Percentiles rank a stretch among this genome's conserved stretches.
phyloP scores from a whole-genome alignment of 2,113 vertebrate species.

The Porphyrio hochstetteri region DNA sequence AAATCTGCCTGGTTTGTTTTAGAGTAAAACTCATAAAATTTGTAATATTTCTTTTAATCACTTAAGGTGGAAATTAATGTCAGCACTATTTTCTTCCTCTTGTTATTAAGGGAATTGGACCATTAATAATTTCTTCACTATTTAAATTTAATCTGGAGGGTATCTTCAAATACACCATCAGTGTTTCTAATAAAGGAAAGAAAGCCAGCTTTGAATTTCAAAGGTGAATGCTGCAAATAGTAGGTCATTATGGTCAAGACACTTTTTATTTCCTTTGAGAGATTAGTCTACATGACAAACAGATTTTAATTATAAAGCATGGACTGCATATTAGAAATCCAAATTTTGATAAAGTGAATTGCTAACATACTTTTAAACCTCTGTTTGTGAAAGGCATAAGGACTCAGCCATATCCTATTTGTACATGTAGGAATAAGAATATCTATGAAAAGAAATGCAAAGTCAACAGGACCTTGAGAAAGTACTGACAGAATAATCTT shows the following conservation, averaged over 20 bases:
- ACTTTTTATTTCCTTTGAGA: neutral
- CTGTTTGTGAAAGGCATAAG: neutral
- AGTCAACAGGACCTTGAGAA: slow-evolving; percentile 21
- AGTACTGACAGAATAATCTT: neutral
- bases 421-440: neutral
- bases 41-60: slow-evolving; percentile 14
- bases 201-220: neutral
- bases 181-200: neutral
- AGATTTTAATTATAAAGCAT: neutral
- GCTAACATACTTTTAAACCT: neutral
- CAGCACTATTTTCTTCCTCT: neutral
- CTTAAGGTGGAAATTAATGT: neutral
- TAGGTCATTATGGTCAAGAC: neutral
- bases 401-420: neutral
- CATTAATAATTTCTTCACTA: neutral
- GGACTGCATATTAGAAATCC: neutral
- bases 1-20: slow-evolving; percentile 27
- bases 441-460: neutral
- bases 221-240: neutral
- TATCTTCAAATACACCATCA: neutral
- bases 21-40: slow-evolving; percentile 9
- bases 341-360: neutral
- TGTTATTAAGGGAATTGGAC: slow-evolving; percentile 6
- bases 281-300: neutral
- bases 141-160: neutral